Conservation (phyloP, 2,797 vertebrate genomes). For the Sebastes taczanowskii region DNA sequence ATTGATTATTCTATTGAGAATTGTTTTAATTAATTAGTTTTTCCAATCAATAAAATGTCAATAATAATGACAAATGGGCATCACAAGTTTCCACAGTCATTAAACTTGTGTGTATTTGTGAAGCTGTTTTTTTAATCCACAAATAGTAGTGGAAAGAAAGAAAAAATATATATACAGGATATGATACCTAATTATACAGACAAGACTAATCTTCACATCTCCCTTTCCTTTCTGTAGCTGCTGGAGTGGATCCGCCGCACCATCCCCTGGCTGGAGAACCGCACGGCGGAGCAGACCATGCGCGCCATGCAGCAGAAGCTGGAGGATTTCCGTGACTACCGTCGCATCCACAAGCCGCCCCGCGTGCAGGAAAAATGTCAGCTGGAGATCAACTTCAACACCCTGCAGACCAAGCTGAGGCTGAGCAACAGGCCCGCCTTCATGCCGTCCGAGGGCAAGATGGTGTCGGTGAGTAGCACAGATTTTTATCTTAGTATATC, state of each 20-base stretch:
- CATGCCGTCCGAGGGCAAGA: slow-evolving; percentile 94
- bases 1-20: neutral
- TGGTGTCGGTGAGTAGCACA: slow-evolving; percentile 87
- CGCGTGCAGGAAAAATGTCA: slow-evolving; percentile 97
- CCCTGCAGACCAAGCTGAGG: slow-evolving; percentile 95
- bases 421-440: slow-evolving; percentile 93
- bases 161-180: no score
- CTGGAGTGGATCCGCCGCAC: slow-evolving; percentile 93
- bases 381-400: slow-evolving; percentile 99
- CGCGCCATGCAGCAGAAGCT: slow-evolving; percentile 91
- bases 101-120: neutral
- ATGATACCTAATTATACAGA: neutral
- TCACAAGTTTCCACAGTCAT: neutral
- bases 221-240: slow-evolving; percentile 74
- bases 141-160: neutral
- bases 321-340: slow-evolving; percentile 92
- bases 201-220: accelerated
- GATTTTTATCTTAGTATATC: neutral
- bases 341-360: slow-evolving; percentile 92
- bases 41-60: neutral
- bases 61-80: neutral
- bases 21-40: neutral
- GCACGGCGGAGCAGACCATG: slow-evolving; percentile 87
- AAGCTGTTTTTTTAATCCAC: neutral
- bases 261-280: slow-evolving; percentile 94